Base-by-base conservation (phyloP, 2,113 vertebrate genomes). In the Brachionichthys hirsutus region DNA sequence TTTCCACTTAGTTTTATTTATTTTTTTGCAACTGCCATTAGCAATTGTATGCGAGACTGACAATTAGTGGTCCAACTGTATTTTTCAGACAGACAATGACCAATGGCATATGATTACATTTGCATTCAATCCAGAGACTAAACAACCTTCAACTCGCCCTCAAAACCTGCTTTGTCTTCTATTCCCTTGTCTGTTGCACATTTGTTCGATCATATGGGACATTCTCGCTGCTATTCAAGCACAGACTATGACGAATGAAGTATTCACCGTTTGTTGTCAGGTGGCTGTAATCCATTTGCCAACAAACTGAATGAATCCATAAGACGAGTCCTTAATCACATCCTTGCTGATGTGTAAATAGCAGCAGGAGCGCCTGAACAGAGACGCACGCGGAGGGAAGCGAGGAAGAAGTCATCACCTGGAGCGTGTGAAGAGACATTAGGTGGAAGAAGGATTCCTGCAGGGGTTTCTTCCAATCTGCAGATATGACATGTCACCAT, bases 111-210 rank as follows among this genome's bases (percentile, higher is more conserved):
- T 71, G 55, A 59, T 75, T 44, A 77, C 45, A 65, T 77, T 82
- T 63, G 54, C 60, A 64, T 74, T 67, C 49, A 60, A 50, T 35
- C 51, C 34, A 67, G 67, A 36, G 53, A 38, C 52, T 67, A 69
- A 79, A 83, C 81, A 60, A 68, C 57, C 55, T 50, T 61, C 22
- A 67, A 41, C 58, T 43, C 13, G 1, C 13, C 36, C 44, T 49
- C 69, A 66, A 61, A 64, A 77, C n/a, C 16, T 16, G 49, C 65
- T 75, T 75, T 77, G 53, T 80, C 54, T 36, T 82, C 69, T 75
- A 70, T 78, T 81, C 80, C 67, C 65, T 50, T 60, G 72, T 58
- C 73, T 58, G 52, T 38, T 78, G 67, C 75, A 65, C 67, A 34
- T 38, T 56, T 65, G 44, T 66, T 82, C 62, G 30, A 64, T 51